These are phyloP conservation scores for Parauchenoglanis ngamensis DNA, from an alignment of 2,797 vertebrate species.

Conservation along the genomic window DNA sequence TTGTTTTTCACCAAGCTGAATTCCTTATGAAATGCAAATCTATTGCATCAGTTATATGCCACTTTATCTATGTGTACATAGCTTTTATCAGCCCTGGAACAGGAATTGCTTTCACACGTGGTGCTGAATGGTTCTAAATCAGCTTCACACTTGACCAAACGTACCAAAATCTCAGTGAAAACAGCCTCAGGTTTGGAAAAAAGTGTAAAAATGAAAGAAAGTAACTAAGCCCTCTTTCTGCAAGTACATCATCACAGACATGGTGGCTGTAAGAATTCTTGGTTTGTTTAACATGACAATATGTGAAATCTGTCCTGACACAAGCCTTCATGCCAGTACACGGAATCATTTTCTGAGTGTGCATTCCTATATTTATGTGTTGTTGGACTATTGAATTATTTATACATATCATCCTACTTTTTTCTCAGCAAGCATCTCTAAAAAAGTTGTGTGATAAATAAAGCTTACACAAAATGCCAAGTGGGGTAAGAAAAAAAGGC, in stretches of 20 bases:
- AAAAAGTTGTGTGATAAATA: neutral
- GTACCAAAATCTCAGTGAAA: neutral
- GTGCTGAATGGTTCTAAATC: neutral
- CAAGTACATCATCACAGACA: slow-evolving; percentile 8
- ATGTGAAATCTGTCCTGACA: neutral
- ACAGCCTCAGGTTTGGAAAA: slow-evolving; percentile 26
- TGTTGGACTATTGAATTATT: neutral
- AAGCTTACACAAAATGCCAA: slow-evolving; percentile 6
- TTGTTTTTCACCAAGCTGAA: neutral
- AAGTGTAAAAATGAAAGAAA: slow-evolving; percentile 6
- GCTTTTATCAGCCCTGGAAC: neutral
- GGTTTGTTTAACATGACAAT: neutral
- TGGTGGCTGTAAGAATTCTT: neutral
- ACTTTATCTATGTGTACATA: neutral
- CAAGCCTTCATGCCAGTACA: too few relatives aligned
- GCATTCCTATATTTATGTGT: neutral
- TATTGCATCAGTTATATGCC: neutral
- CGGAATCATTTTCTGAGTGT: neutral
- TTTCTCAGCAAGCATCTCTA: neutral
- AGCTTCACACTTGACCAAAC: neutral
- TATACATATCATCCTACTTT: neutral
- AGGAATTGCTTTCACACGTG: neutral
- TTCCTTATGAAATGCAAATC: neutral
- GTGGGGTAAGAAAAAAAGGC: neutral
- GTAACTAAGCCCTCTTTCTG: slow-evolving; percentile 6